These are phyloP conservation scores for Tigriopus japonicus DNA, from an alignment of 1,140 invertebrate species.

Conservation along the genomic window DNA sequence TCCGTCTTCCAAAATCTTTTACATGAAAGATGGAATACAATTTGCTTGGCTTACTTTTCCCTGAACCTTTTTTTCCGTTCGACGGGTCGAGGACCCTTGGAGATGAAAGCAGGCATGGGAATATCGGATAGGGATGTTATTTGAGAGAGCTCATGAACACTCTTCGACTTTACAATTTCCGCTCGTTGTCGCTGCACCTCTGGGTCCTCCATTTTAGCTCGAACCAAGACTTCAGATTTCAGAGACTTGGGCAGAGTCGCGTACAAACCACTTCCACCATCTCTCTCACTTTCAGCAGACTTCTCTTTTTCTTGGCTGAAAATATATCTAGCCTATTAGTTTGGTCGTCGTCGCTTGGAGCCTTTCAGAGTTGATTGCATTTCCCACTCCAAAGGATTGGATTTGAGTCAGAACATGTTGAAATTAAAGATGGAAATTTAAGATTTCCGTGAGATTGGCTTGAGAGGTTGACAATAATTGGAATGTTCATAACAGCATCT, in stretches of 20 bases:
- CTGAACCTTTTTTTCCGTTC: conserved; percentile 11
- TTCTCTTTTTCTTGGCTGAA: too few species aligned
- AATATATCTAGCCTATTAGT: too few species aligned
- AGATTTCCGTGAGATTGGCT: too few species aligned
- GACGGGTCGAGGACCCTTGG: neutral
- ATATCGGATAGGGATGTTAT: conserved; percentile 4
- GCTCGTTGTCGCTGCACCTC: neutral
- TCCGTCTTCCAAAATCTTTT: neutral
- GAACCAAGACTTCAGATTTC: conserved; percentile 11
- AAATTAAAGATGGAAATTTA: too few species aligned
- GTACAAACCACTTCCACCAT: neutral
- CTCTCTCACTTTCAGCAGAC: too few species aligned
- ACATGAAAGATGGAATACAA: neutral
- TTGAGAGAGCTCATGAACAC: conserved; percentile 12
- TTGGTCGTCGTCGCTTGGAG: too few species aligned
- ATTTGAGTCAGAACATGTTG: too few species aligned
- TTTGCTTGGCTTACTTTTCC: conserved; percentile 3
- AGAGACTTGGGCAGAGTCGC: conserved; percentile 3
- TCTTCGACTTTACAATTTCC: conserved; percentile 9
- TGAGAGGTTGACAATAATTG: too few species aligned
- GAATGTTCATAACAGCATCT: too few species aligned
- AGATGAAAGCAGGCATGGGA: conserved; percentile 1
- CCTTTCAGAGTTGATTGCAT: too few species aligned
- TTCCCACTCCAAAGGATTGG: too few species aligned
- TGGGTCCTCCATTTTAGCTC: neutral